Evolutionary conservation across 2,113 vertebrate genomes (phyloP), one percentile per base, ranked within the genome.

Genomic region (Oreochromis spilurus): DNA sequence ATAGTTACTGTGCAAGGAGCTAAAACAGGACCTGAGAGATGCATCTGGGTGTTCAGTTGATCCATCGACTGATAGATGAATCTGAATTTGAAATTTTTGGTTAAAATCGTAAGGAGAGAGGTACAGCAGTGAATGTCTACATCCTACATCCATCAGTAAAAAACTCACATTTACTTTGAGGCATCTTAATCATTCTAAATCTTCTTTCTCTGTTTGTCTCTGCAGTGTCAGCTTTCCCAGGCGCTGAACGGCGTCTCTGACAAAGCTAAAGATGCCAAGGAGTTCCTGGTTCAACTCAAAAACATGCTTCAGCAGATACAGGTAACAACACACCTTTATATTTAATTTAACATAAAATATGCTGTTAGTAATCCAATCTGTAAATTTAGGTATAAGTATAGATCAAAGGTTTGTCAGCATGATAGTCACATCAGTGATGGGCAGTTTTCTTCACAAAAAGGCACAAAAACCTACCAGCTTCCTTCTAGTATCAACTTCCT

Each of bases 241-340:
- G 98, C 99, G 58, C 96, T 99, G 92, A 99, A 98, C 38, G 98
- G 98, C 4, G 96, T 99, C 88, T 99, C 99, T 0, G 98, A 99
- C 86, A 99, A 98, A 96, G 99, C 99, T 43, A 99, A 99, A 87
- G 99, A 99, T 84, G 99, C 99, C 5, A 99, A 99, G 93, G 99
- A 99, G 93, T 99, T 99, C 92, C 96, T 99, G 94, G 97, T 99
- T 85, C 98, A 98, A 57, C 96, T 99, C 80, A 99, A 99, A 96
- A 98, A 97, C 94, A 96, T 99, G 91, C 95, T 99, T 40, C 98
- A 99, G 93, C 98, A 99, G 95, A 98, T 99, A 86, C 99, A 99
- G 98, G 99, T 99, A 95, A 88, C 12, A 9, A 14, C 5, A 4
- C 29, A 67, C 48, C 29, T 53, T 17, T 14, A 19, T 43, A 62